Conservation (phyloP, 2,113 vertebrate species). For the Triplophysa tibetana region DNA sequence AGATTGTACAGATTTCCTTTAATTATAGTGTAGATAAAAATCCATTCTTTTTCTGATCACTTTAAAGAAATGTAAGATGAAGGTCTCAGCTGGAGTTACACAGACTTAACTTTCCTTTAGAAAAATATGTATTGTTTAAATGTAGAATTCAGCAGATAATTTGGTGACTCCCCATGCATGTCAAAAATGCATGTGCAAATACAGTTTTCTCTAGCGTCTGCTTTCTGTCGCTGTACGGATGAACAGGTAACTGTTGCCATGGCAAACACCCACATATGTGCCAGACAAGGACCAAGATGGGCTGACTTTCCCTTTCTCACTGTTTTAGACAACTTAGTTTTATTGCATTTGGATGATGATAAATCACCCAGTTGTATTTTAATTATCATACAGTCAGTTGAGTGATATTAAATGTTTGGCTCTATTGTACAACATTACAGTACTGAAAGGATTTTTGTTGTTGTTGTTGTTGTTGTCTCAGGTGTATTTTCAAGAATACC, state of each 20-base stretch:
- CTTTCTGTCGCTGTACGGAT: slow-evolving; percentile 32
- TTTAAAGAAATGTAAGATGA: not conserved
- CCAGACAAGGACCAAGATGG: slow-evolving; percentile 45
- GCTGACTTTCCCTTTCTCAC: slow-evolving; percentile 32
- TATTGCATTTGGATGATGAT: slow-evolving; percentile 26
- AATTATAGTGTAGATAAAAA: not conserved
- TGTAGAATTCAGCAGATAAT: too few species aligned
- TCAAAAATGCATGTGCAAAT: slow-evolving; percentile 14
- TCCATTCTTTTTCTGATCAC: not conserved
- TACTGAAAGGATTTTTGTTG: not conserved
- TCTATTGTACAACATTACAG: slow-evolving; percentile 8
- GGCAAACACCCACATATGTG: slow-evolving; percentile 53
- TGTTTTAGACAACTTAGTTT: slow-evolving; percentile 28
- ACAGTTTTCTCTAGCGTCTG: slow-evolving; percentile 38
- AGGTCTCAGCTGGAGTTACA: too few species aligned
- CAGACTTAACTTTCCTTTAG: too few species aligned
- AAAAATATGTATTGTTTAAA: too few species aligned
- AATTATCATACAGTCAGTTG: slow-evolving; percentile 32
- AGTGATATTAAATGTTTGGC: slow-evolving; percentile 14
- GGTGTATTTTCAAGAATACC: slow-evolving; percentile 20
- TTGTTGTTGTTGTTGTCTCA: slow-evolving; percentile 18
- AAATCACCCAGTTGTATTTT: slow-evolving; percentile 8
- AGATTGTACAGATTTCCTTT: not conserved
- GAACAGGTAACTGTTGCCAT: slow-evolving; percentile 60
- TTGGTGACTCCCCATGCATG: too few species aligned